Conservation (phyloP, 2,797 vertebrate species). For the Lateolabrax maculatus region DNA sequence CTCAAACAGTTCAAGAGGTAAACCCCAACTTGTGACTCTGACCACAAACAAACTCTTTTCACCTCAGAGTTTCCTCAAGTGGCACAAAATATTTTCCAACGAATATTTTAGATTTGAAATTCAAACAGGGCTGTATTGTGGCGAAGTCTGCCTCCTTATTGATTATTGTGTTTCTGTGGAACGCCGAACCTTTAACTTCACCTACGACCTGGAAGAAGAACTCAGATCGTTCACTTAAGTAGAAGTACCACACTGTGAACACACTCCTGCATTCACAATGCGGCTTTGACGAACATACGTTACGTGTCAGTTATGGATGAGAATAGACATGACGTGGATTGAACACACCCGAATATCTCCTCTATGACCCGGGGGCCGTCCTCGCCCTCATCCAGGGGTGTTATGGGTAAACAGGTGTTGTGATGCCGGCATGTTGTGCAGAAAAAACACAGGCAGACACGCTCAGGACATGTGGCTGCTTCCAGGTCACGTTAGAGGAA, state of each 20-base stretch:
- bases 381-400: constrained; percentile 52
- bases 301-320: too few relatives aligned
- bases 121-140: too few relatives aligned
- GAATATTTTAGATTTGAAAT: neutral
- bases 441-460: neutral
- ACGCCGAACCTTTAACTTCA: too few relatives aligned
- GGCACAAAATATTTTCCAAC: neutral
- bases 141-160: too few relatives aligned
- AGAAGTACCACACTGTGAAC: too few relatives aligned
- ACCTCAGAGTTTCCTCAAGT: neutral
- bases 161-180: too few relatives aligned
- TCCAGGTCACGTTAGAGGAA: neutral
- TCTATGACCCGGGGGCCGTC: neutral
- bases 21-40: constrained; percentile 52
- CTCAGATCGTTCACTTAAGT: too few relatives aligned
- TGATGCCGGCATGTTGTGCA: constrained; percentile 30
- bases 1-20: constrained; percentile 97
- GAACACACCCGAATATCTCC: neutral
- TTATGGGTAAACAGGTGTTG: constrained; percentile 62
- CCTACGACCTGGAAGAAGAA: too few relatives aligned
- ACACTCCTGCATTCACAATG: too few relatives aligned
- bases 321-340: neutral
- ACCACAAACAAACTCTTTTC: neutral
- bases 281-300: too few relatives aligned
- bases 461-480: neutral